Percentiles rank a stretch among this genome's conserved stretches.
Evolutionary conservation across 2,797 vertebrate genomes (phyloP).

Genomic region (Melanotaenia maccullochi): DNA sequence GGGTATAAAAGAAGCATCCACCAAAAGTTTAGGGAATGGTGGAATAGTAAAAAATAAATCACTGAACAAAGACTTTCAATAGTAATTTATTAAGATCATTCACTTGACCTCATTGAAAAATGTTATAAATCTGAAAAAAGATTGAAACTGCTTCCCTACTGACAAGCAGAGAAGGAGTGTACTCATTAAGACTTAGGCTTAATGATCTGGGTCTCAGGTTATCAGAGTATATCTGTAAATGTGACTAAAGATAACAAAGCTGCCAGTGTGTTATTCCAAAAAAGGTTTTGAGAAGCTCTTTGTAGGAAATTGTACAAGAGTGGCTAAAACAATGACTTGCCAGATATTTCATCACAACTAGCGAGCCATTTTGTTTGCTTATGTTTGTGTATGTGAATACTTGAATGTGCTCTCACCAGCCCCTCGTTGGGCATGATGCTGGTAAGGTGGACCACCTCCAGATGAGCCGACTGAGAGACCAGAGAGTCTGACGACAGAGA

Average conservation of each 20-base stretch:
- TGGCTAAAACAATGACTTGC: too few relatives aligned
- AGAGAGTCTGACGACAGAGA: conserved; percentile 91
- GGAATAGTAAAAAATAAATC: not conserved
- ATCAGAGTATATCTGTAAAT: too few relatives aligned
- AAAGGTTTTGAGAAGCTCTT: too few relatives aligned
- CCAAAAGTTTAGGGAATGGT: not conserved
- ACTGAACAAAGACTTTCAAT: too few relatives aligned
- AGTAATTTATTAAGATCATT: too few relatives aligned
- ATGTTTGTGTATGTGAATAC: conserved; percentile 9
- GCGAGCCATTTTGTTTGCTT: not conserved
- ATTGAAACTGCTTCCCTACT: not conserved
- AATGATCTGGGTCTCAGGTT: too few relatives aligned
- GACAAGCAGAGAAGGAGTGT: not conserved
- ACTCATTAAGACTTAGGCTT: too few relatives aligned
- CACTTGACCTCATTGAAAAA: not conserved
- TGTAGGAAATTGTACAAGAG: too few relatives aligned
- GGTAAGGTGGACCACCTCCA: conserved; percentile 90
- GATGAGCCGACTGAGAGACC: conserved; percentile 89
- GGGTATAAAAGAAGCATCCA: not conserved
- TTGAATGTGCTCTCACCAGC: conserved; percentile 79
- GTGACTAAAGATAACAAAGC: too few relatives aligned
- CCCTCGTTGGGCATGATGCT: conserved; percentile 89
- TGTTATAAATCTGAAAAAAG: not conserved
- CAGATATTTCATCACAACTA: too few relatives aligned
- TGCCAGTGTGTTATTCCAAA: too few relatives aligned